Base-by-base conservation (phyloP, 2,797 vertebrate species). In the Chromis chromis region DNA sequence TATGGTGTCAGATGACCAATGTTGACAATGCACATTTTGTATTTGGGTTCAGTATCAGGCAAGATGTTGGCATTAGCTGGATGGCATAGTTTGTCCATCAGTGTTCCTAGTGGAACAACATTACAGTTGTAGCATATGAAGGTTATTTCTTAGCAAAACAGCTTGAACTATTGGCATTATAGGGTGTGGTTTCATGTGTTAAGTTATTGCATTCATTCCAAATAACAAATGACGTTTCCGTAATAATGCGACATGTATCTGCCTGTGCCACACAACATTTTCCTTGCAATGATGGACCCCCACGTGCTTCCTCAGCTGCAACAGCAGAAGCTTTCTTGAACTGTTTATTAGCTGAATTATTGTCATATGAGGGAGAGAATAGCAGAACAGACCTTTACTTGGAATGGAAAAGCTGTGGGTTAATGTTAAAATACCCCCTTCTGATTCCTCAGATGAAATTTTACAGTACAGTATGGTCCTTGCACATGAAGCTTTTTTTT, bases 361-460 rank as follows among this genome's bases (percentile, higher is more conserved):
- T 66, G 24, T 75, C 65, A 24, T 66, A 56, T 50, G 19, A 56
- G 46, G 28, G 9, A 19, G 11, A 75, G 19, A 60, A 68, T 14
- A 17, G 25, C 16, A 46, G 48, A 36, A 44, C 40, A 40, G 25
- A 33, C 54, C 55, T 52, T 71, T 28, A 17, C 31, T 55, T 40
- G 17, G 19, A 64, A 69, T 42, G 40, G 53, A 66, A 74, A 77
- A 48, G 25, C 49, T 44, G 13, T 71, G 27, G 40, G 24, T 74
- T 39, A 61, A 49, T 49, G 42, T 70, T 66, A 57, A 76, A 66
- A 56, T 48, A 74, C 16, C 58, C 24, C 57, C 19, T 64, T 66
- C 40, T 76, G 46, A 71, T 44, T 22, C 31, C 40, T 62, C 28
- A 66, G 27, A 69, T 76, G 40, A 19, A 63, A 72, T 65, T 77